Conservation (phyloP, 2,797 vertebrate genomes). For the Phrynocephalus guinanensis region DNA sequence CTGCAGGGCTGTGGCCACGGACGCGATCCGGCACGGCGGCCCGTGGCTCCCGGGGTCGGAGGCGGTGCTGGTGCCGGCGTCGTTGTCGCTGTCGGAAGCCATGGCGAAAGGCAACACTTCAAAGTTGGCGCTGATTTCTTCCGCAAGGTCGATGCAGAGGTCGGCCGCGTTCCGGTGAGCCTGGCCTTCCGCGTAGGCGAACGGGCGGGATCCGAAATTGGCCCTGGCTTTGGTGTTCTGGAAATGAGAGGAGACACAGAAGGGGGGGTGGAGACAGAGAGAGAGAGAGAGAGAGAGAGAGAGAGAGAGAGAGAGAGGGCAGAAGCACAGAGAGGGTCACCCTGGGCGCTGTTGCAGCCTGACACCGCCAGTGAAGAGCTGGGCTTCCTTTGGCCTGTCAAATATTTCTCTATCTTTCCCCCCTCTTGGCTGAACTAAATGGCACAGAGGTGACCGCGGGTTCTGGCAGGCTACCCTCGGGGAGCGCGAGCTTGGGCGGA, state of each 20-base stretch:
- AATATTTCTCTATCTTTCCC: accelerated
- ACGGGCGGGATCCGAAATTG: conserved; percentile 93
- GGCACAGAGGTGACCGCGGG: too few species aligned
- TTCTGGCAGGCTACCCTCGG: too few species aligned
- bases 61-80: conserved; percentile 94
- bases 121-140: conserved; percentile 99
- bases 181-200: conserved; percentile 95
- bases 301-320: not conserved
- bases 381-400: not conserved
- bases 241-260: conserved; percentile 25
- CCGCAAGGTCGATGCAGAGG: conserved; percentile 93
- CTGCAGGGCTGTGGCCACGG: conserved; percentile 90
- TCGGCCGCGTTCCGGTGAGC: conserved; percentile 97
- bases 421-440: too few species aligned
- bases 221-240: conserved; percentile 98
- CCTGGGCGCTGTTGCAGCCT: not conserved
- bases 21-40: conserved; percentile 94
- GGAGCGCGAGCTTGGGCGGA: too few species aligned
- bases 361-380: not conserved
- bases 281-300: too few species aligned
- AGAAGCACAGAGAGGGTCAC: not conserved
- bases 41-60: conserved; percentile 95
- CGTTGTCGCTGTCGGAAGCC: conserved; percentile 98
- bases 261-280: too few species aligned
- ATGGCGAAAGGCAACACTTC: conserved; percentile 97